phyloP scores from a whole-genome alignment of 2,797 vertebrate genomes.

The Microcaecilia unicolor region DNA sequence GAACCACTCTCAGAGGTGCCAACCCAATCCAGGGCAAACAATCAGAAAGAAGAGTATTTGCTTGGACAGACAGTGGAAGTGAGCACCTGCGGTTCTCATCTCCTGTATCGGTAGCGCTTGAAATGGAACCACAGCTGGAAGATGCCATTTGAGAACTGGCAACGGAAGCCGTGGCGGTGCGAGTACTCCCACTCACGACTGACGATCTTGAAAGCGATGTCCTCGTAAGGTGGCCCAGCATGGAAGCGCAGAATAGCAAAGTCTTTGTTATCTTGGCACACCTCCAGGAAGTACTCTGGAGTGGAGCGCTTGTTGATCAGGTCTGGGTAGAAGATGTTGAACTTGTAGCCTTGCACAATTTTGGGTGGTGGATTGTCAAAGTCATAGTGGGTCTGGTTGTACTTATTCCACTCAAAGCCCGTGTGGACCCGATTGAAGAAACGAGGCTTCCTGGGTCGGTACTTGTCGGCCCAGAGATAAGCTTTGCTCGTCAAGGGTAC shows the following conservation, averaged over 20 bases:
- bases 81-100: no score
- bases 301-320: slow-evolving; percentile 93
- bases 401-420: slow-evolving; percentile 98
- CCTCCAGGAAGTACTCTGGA: slow-evolving; percentile 94
- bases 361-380: slow-evolving; percentile 96
- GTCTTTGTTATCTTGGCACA: slow-evolving; percentile 88
- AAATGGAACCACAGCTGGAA: slow-evolving; percentile 99
- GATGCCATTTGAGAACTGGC: slow-evolving; percentile 95
- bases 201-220: slow-evolving; percentile 96
- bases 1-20: no score
- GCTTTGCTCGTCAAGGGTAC: slow-evolving; percentile 86
- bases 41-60: no score
- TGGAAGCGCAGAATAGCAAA: slow-evolving; percentile 93
- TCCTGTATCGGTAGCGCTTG: slow-evolving; percentile 90
- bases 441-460: slow-evolving; percentile 90
- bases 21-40: no score
- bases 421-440: slow-evolving; percentile 98
- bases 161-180: slow-evolving; percentile 92
- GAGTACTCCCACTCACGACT: slow-evolving; percentile 97
- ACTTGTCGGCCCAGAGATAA: slow-evolving; percentile 97
- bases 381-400: slow-evolving; percentile 97
- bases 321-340: slow-evolving; percentile 98
- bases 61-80: no score
- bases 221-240: slow-evolving; percentile 88
- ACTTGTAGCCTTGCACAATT: slow-evolving; percentile 97